These are phyloP conservation scores for Drosophila kurseongensis DNA, from an alignment of 1,140 invertebrate species.

Conservation along the genomic window DNA sequence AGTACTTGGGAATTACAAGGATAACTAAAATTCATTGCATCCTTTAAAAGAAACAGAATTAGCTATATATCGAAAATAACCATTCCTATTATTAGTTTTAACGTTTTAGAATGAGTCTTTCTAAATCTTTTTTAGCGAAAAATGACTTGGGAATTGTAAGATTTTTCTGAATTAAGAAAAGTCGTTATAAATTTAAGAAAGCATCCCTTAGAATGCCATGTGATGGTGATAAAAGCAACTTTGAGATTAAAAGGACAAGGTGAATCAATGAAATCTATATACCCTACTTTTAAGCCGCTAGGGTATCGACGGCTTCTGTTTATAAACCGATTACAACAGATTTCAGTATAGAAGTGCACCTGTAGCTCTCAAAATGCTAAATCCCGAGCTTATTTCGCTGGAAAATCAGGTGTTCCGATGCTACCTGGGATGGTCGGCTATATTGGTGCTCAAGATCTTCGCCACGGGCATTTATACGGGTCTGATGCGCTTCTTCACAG, in stretches of 20 bases:
- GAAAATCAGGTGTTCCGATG: slow-evolving; percentile 85
- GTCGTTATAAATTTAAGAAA: not conserved
- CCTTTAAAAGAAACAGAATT: too few species aligned
- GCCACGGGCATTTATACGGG: slow-evolving; percentile 86
- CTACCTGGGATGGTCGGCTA: slow-evolving; percentile 86
- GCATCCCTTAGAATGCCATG: too few species aligned
- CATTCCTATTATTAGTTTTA: too few species aligned
- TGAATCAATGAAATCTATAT: not conserved
- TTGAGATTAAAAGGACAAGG: not conserved
- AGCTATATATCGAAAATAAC: too few species aligned
- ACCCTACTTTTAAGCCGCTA: not conserved
- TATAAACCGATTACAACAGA: slow-evolving; percentile 2
- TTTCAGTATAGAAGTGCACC: slow-evolving; percentile 32
- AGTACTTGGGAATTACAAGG: too few species aligned
- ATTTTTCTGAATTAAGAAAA: not conserved
- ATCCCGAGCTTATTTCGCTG: slow-evolving; percentile 56
- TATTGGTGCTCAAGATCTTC: slow-evolving; percentile 87
- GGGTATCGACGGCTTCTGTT: not conserved
- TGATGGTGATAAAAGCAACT: too few species aligned
- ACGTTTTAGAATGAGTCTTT: too few species aligned
- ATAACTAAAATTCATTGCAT: too few species aligned
- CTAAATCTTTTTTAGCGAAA: not conserved
- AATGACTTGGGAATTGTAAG: slow-evolving; percentile 1
- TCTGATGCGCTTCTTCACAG: slow-evolving; percentile 86
- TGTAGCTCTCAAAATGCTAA: slow-evolving; percentile 39